Conservation (phyloP, 2,888 invertebrate genomes). For the Eupithecia subumbrata region DNA sequence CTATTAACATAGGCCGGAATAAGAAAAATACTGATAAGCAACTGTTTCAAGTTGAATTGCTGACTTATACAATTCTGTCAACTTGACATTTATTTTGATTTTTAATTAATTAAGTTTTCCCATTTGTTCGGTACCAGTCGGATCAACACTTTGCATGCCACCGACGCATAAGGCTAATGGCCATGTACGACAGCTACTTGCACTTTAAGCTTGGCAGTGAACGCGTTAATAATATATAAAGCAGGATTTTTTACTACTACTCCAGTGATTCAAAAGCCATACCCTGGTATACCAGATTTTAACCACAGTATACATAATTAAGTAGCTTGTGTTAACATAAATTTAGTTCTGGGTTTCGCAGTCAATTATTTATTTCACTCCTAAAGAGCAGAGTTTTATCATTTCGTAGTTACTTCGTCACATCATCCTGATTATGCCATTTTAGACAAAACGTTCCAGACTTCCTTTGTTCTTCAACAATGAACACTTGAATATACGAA, state of each 20-base stretch:
- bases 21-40: no score
- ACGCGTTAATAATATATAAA: no score
- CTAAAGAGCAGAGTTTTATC: background rate
- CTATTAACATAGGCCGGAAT: no score
- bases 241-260: no score
- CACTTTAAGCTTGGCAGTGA: no score
- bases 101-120: background rate
- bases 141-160: background rate
- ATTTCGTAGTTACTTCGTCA: background rate
- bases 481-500: constrained; percentile 57
- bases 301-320: background rate
- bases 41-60: background rate
- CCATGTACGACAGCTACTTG: no score
- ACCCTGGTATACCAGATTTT: no score
- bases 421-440: constrained; percentile 59
- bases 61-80: background rate
- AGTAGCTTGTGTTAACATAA: background rate
- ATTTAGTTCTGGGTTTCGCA: background rate
- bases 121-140: no score
- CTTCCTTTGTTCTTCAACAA: constrained; percentile 72
- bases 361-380: background rate
- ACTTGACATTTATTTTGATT: background rate
- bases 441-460: constrained; percentile 72
- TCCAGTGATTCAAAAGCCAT: background rate
- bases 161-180: no score